Percentiles rank a stretch among this genome's conserved stretches.
Evolutionary conservation across 2,113 vertebrate species (phyloP).

Genomic region (Microcebus lehilahytsara): DNA sequence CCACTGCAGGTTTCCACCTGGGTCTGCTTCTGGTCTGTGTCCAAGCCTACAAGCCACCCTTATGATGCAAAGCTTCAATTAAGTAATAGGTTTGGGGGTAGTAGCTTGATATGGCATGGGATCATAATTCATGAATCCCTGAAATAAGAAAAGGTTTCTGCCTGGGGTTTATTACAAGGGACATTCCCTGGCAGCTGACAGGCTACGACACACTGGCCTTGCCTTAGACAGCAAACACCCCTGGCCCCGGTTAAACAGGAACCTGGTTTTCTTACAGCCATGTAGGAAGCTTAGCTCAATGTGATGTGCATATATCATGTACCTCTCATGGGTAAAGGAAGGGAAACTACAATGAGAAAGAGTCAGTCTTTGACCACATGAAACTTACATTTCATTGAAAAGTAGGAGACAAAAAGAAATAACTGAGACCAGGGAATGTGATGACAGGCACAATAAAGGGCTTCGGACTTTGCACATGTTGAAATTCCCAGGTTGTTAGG

Average conservation of each 20-base stretch:
- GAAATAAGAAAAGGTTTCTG: background rate
- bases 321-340: background rate
- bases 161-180: background rate
- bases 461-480: background rate
- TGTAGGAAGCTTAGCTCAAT: background rate
- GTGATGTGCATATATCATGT: background rate
- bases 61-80: background rate
- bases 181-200: background rate
- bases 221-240: background rate
- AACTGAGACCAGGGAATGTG: background rate
- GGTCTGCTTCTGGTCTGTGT: background rate
- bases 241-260: background rate
- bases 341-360: background rate
- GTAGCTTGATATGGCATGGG: background rate
- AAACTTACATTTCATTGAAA: background rate
- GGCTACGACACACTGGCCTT: background rate
- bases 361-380: background rate
- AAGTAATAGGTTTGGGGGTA: background rate
- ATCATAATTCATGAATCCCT: background rate
- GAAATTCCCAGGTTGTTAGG: background rate
- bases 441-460: fast-evolving
- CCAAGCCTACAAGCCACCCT: background rate
- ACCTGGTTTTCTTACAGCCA: background rate
- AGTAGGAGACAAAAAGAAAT: background rate
- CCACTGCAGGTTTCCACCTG: fast-evolving